Evolutionary conservation across 92 coral and sea anemone genomes (phyloP).

Genomic region (Meandrina meandrites): DNA sequence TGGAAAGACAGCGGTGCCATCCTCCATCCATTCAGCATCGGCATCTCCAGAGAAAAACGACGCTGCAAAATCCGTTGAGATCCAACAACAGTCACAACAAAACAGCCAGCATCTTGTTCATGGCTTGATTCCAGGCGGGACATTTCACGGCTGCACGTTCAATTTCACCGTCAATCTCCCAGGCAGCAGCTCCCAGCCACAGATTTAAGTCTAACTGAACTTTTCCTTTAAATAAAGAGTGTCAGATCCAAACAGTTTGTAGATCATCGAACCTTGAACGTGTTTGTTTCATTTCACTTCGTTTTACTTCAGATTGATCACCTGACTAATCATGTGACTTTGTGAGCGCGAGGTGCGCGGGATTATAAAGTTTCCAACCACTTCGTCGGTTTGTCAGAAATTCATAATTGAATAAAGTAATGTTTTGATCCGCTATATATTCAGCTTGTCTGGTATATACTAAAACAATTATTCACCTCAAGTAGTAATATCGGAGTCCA

Average conservation of each 20-base stretch:
- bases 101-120: constrained; percentile 38
- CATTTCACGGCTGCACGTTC: constrained; percentile 48
- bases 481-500: no score
- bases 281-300: constrained; percentile 13
- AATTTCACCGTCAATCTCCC: constrained; percentile 32
- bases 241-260: constrained; percentile 4
- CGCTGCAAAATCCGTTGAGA: constrained; percentile 1
- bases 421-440: no score
- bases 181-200: constrained; percentile 32
- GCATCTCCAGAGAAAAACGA: not conserved
- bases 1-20: constrained; percentile 7
- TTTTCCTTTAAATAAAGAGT: no score
- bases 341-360: no score
- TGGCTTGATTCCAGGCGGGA: constrained; percentile 48
- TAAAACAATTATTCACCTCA: no score
- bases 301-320: no score
- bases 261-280: not conserved
- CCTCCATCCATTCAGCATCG: constrained; percentile 18
- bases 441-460: no score
- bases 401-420: no score
- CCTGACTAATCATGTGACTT: no score
- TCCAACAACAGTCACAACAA: not conserved
- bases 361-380: no score
- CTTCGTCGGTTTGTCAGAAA: no score
- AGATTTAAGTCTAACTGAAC: not conserved